Evolutionary conservation across 53 echinoderm and acorn worm genomes (phyloP), one percentile per base, ranked within the genome.

Genomic region (Patiria pectinifera): DNA sequence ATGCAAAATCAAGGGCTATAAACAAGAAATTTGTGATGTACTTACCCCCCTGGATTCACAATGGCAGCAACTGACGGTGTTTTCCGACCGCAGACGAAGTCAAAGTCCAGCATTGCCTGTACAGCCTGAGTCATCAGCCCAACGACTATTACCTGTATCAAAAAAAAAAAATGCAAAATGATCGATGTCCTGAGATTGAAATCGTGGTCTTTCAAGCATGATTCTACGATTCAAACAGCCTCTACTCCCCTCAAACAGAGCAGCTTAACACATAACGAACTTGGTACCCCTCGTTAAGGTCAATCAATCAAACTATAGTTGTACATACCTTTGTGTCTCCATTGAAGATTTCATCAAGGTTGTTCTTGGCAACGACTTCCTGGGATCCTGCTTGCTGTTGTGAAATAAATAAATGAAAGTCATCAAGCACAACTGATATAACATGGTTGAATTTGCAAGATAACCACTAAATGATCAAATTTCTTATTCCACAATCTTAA

Each of bases 21-120:
- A 21, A 35, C 35, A 69, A 21, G 3, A 69, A 69, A 10, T 3
- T 7, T 2, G 4, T n/a, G 6, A 74, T 23, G 43, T 21, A 43
- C 84, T 19, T 89, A 94, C 96, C 96, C 85, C 58, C 87, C 86
- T 46, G 94, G 91, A 85, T 91, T 74, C 12, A 96, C 94, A 12
- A 96, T 94, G 6, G 96, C 96, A 24, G 96, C 93, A 35, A 96
- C 87, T 44, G 94, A 94, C 6, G 93, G 96, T 24, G 82, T 59
- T 14, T 62, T 74, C 9, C 94, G 83, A 2, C 89, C 83, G 26
- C 94, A 94, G 5, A 96, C 86, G 58, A 80, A 96, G 85, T 96
- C 96, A 82, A 91, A 94, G 60, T 95, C 94, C 2, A 96, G 49
- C 63, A 94, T 94, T 43, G 82, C 86, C 61, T 95, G 96, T 19